These are phyloP conservation scores for Irena cyanogastra DNA, from an alignment of 2,113 vertebrate genomes.

Conservation along the genomic window DNA sequence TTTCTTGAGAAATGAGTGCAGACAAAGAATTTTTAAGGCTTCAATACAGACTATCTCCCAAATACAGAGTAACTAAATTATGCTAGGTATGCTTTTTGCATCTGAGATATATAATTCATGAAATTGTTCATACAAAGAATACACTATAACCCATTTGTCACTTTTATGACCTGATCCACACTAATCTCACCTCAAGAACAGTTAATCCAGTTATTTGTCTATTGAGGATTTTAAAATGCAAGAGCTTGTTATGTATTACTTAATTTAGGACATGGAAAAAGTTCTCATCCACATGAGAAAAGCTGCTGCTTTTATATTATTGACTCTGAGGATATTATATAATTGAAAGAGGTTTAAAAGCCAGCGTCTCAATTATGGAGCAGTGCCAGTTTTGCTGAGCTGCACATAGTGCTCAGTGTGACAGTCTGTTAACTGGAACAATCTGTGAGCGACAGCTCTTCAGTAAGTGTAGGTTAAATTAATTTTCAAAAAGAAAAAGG, in stretches of 20 bases:
- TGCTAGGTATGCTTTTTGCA: neutral
- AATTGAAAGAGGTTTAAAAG: neutral
- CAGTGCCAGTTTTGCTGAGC: neutral
- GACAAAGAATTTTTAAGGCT: neutral
- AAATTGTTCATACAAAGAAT: neutral
- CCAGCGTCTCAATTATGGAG: neutral
- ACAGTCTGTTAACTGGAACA: neutral
- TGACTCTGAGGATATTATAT: neutral
- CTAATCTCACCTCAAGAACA: neutral
- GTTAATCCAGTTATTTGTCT: constrained; percentile 6
- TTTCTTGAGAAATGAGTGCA: neutral
- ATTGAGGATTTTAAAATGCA: constrained; percentile 15
- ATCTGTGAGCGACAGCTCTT: neutral
- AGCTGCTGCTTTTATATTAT: neutral
- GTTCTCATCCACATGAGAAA: neutral
- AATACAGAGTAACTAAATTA: neutral
- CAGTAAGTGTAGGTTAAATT: neutral
- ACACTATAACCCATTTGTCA: neutral
- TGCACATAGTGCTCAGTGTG: neutral
- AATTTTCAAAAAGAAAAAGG: neutral
- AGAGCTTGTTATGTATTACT: neutral
- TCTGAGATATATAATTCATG: neutral
- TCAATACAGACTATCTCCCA: neutral
- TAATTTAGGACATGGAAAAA: neutral
- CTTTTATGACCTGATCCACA: neutral